A percentile compares a stretch with the other conserved stretches of the same genome.
Conservation (phyloP, 2,113 vertebrate genomes). For the Eretmochelys imbricata region DNA sequence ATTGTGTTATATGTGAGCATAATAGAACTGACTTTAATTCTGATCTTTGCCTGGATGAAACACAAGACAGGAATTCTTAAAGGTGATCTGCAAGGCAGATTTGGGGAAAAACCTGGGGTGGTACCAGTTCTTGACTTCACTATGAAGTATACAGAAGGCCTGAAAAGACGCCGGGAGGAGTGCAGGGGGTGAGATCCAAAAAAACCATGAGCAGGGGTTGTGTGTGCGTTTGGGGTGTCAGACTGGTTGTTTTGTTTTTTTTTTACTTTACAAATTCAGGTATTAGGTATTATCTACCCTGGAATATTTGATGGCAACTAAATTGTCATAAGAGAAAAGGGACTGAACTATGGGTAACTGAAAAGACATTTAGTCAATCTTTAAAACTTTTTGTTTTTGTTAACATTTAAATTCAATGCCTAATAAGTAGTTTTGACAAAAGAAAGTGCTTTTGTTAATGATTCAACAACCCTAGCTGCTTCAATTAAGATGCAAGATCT, state of each 20-base stretch:
- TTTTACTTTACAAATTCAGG: not conserved
- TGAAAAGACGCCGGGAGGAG: not conserved
- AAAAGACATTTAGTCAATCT: not conserved
- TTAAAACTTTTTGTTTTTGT: not conserved
- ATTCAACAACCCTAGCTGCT: not conserved
- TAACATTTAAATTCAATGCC: not conserved
- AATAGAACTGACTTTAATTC: not conserved
- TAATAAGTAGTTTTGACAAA: not conserved
- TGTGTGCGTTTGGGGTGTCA: too few species aligned
- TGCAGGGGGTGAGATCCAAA: too few species aligned
- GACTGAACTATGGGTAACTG: rapidly evolving
- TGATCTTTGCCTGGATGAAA: rapidly evolving
- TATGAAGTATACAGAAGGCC: not conserved
- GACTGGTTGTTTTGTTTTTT: not conserved
- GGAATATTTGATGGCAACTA: not conserved
- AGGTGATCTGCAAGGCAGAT: not conserved
- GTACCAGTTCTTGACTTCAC: not conserved
- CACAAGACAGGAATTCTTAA: not conserved
- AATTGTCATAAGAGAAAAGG: not conserved
- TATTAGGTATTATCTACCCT: not conserved
- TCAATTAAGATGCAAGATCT: not conserved
- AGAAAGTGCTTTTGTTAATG: not conserved
- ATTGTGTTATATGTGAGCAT: rapidly evolving
- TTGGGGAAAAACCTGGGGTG: not conserved
- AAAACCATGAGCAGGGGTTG: too few species aligned